Base-by-base conservation (phyloP, 2,797 vertebrate species). In the Gouania willdenowi region DNA sequence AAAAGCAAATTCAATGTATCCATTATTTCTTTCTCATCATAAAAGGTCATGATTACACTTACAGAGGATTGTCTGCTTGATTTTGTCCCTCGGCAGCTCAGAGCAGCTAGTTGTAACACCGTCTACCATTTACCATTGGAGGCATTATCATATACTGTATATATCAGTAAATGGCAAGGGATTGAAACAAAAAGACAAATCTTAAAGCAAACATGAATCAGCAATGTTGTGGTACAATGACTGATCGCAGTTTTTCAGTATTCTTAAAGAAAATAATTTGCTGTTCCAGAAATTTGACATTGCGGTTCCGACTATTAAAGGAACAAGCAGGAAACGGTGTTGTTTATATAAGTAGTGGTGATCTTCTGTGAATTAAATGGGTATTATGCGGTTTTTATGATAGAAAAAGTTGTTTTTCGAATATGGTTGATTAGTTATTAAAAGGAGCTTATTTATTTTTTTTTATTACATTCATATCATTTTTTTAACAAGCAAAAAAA, bases 1-100 rank as follows among this genome's bases (percentile, higher is more conserved):
- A 20, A 41, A 64, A 58, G 54, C 46, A 51, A 64, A 61, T 40
- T 33, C 25, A 25, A 38, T 19, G 9, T 8, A 17, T 9, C 19
- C 26, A 25, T 62, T 53, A 50, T 33, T 50, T 39, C 51, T n/a
- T n/a, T n/a, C n/a, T n/a, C n/a, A n/a, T 13, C 37, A 52, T 56
- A 38, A 63, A 68, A 53, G 55, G 40, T 43, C 56, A 34, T 61
- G 25, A n/a, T 77, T 33, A 28, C 38, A 20, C 21, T n/a, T 28
- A 18, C 40, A 39, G n/a, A 36, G 41, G 7, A 50, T 34, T 41
- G 41, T 66, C 58, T 54, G 51, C 52, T 59, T 46, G 58, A 26
- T 60, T 59, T 62, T 68, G 48, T 42, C 48, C 32, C 21, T 13
- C 51, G 18, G 35, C 26, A 9, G 33, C 29, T 41, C 41, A 25